phyloP scores from a whole-genome alignment of 1,140 invertebrate genomes.

The Drosophila triauraria region DNA sequence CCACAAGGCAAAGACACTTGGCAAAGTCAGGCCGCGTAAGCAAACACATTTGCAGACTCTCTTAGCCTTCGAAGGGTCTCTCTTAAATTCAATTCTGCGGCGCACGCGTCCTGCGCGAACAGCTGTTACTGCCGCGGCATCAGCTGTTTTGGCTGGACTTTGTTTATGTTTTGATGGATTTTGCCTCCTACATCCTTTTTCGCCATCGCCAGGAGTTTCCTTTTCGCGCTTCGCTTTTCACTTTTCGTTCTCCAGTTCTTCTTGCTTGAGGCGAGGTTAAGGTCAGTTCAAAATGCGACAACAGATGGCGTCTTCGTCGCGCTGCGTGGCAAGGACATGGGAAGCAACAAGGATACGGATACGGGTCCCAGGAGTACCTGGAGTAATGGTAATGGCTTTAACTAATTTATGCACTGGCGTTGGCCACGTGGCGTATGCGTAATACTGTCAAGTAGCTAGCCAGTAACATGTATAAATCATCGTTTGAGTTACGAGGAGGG shows the following conservation, averaged over 20 bases:
- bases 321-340: background rate
- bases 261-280: conserved; percentile 59
- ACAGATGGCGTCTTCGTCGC: conserved; percentile 67
- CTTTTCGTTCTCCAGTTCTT: conserved; percentile 2
- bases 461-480: conserved; percentile 39
- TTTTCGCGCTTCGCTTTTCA: conserved; percentile 4
- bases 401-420: conserved; percentile 60
- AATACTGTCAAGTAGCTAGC: conserved; percentile 26
- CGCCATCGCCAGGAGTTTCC: conserved; percentile 6
- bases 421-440: conserved; percentile 61
- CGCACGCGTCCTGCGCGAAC: conserved; percentile 58
- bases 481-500: conserved; percentile 8
- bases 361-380: conserved; percentile 14
- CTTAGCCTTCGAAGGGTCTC: conserved; percentile 6
- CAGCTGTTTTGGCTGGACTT: conserved; percentile 48
- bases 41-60: conserved; percentile 45
- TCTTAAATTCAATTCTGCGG: conserved; percentile 36
- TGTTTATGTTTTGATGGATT: conserved; percentile 64
- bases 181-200: conserved; percentile 22
- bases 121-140: conserved; percentile 44
- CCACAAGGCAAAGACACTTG: conserved; percentile 30
- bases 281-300: conserved; percentile 63
- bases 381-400: conserved; percentile 70
- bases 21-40: conserved; percentile 23
- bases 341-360: conserved; percentile 13